Conservation (phyloP, 2,888 invertebrate genomes). For the Cephus spinipes region DNA sequence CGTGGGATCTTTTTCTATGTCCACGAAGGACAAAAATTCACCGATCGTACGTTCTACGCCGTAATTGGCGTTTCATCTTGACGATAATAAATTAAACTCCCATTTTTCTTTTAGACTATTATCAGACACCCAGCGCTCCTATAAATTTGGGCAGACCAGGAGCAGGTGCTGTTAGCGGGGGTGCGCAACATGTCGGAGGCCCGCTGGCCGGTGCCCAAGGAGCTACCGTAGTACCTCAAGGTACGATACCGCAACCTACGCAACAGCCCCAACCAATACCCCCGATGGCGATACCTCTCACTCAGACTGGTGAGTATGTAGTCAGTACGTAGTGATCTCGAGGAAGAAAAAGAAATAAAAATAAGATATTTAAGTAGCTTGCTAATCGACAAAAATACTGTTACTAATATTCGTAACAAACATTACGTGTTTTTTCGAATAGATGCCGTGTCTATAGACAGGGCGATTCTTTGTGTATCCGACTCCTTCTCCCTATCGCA, state of each 20-base stretch:
- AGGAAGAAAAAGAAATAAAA: background rate
- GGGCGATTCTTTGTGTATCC: background rate
- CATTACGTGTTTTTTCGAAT: background rate
- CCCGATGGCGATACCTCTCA: conserved; percentile 49
- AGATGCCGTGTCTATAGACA: background rate
- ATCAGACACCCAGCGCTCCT: conserved; percentile 41
- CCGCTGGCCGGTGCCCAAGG: conserved; percentile 58
- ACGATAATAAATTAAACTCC: background rate
- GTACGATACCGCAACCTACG: conserved; percentile 55
- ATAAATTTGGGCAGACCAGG: conserved; percentile 52
- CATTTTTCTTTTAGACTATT: conserved; percentile 31
- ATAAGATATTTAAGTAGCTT: background rate
- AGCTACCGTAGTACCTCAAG: conserved; percentile 56
- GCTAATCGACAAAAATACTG: background rate
- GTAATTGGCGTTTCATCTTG: background rate
- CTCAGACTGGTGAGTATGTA: conserved; percentile 47
- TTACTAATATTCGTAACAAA: background rate
- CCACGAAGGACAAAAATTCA: background rate
- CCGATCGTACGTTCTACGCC: no score
- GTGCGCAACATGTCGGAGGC: conserved; percentile 56
- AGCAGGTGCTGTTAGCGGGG: conserved; percentile 55
- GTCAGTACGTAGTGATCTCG: background rate
- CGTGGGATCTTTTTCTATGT: background rate
- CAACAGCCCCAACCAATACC: conserved; percentile 56
- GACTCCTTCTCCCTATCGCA: background rate